Conservation (phyloP, 2,888 invertebrate genomes). For the Aleiodes leptofemur region DNA sequence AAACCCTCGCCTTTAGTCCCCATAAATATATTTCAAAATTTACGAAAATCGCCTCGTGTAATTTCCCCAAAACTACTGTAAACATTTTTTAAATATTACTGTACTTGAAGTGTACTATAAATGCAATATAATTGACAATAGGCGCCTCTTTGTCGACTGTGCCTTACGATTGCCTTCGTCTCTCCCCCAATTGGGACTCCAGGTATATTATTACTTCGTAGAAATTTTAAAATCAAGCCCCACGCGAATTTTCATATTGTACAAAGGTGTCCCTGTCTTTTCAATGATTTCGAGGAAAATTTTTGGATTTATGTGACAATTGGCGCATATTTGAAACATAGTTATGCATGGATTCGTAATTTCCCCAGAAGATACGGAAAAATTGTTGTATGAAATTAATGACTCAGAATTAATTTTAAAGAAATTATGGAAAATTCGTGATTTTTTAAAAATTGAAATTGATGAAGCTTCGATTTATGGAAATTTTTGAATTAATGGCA, state of each 20-base stretch:
- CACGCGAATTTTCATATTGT: neutral
- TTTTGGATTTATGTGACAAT: neutral
- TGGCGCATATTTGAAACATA: too few relatives aligned
- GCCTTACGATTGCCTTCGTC: neutral
- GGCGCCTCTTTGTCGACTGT: neutral
- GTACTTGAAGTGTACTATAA: neutral
- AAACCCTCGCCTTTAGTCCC: too few relatives aligned
- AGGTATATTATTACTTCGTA: slow-evolving; percentile 15
- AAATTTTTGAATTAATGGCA: too few relatives aligned
- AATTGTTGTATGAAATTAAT: too few relatives aligned
- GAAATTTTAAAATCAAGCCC: neutral
- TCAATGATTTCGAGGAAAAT: neutral
- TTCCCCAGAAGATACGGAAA: too few relatives aligned
- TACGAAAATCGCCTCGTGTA: neutral
- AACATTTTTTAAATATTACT: neutral
- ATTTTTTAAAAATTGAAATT: too few relatives aligned
- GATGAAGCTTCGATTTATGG: too few relatives aligned
- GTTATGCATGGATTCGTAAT: too few relatives aligned
- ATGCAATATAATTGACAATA: slow-evolving; percentile 14
- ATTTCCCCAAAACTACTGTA: slow-evolving; percentile 12
- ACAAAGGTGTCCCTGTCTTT: too few relatives aligned
- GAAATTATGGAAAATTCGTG: too few relatives aligned
- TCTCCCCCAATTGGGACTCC: neutral
- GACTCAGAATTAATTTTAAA: too few relatives aligned
- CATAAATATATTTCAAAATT: too few relatives aligned